Conservation (phyloP, 2,888 invertebrate genomes). For the Coelinius sp. region DNA sequence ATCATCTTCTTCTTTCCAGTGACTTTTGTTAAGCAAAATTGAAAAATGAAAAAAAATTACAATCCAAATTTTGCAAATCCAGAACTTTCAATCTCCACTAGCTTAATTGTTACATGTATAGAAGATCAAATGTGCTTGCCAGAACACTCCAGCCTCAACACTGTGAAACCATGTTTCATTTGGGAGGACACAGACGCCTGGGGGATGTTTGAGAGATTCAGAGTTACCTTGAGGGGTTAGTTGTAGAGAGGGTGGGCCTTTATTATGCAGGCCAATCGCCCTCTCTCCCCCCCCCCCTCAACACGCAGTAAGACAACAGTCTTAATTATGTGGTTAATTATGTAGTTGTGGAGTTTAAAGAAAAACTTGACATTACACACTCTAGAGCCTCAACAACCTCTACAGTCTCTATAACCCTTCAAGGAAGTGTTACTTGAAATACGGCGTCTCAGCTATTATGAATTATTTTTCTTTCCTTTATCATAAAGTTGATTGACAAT, state of each 20-base stretch:
- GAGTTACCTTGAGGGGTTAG: slow-evolving; percentile 11
- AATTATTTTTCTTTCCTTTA: no score
- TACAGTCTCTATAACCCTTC: neutral
- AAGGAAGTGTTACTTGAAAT: neutral
- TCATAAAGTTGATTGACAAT: no score
- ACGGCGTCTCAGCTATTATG: neutral
- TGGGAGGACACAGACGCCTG: neutral
- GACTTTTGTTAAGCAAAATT: neutral
- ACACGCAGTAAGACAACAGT: slow-evolving; percentile 8
- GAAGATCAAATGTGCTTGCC: neutral
- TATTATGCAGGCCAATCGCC: slow-evolving; percentile 42
- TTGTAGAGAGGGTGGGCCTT: slow-evolving; percentile 19
- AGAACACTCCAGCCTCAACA: neutral
- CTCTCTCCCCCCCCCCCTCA: neutral
- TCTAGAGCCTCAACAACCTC: neutral
- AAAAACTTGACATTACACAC: slow-evolving; percentile 4
- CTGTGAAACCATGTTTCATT: neutral
- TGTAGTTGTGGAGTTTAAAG: slow-evolving; percentile 12
- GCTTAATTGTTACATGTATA: neutral
- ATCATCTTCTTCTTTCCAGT: neutral
- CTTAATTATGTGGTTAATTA: slow-evolving; percentile 41
- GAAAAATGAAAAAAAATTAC: neutral
- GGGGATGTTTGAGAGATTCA: slow-evolving; percentile 14
- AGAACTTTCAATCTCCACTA: neutral
- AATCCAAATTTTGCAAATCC: neutral